These are phyloP conservation scores for Prinia subflava DNA, from an alignment of 2,113 vertebrate species.

Conservation along the genomic window DNA sequence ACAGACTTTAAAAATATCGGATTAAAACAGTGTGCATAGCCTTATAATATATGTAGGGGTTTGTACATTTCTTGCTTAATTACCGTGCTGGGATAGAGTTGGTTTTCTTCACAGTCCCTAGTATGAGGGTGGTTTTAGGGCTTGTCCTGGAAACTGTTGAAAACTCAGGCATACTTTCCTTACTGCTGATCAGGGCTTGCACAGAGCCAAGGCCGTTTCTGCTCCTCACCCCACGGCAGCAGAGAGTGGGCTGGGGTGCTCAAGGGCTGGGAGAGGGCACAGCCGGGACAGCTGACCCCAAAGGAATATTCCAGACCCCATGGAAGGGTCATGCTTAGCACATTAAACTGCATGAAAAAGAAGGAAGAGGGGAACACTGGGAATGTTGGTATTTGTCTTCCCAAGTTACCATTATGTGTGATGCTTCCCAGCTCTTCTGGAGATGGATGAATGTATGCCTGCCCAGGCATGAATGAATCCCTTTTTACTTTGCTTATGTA, in stretches of 20 bases:
- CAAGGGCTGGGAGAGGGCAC: not conserved
- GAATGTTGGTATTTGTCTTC: not conserved
- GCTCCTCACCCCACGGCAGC: not conserved
- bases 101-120: not conserved
- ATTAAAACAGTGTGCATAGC: not conserved
- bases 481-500: not conserved
- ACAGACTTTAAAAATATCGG: not conserved
- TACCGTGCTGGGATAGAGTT: not conserved
- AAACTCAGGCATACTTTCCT: not conserved
- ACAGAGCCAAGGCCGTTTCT: not conserved
- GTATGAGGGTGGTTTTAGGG: accelerated
- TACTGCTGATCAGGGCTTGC: not conserved
- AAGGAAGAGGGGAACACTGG: not conserved
- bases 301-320: not conserved
- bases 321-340: not conserved
- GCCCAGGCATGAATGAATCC: not conserved
- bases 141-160: not conserved
- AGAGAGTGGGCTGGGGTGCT: accelerated
- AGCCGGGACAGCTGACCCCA: not conserved
- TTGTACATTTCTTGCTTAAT: not conserved
- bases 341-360: not conserved
- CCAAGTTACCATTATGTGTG: accelerated
- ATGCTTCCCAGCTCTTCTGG: not conserved
- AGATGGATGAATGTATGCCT: not conserved
- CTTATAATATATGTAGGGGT: not conserved